A percentile compares a stretch with the other conserved stretches of the same genome.
These are phyloP conservation scores for Tetrax tetrax DNA, from an alignment of 2,113 vertebrate species.

Conservation along the genomic window DNA sequence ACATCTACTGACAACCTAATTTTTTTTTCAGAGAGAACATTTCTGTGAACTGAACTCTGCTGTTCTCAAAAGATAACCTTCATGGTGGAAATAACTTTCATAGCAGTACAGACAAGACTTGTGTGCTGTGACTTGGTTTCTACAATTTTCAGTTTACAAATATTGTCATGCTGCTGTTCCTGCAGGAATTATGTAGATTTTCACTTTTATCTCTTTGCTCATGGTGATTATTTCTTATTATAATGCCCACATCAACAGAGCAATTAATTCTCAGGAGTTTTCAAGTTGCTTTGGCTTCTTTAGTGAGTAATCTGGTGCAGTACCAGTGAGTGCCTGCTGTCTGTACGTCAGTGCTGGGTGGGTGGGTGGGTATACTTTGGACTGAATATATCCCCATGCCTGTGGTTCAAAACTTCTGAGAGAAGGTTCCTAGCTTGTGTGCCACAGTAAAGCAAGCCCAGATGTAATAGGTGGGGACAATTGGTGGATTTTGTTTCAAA, in stretches of 20 bases:
- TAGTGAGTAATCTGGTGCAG: neutral
- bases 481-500: neutral
- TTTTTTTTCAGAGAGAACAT: neutral
- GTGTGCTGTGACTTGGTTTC: neutral
- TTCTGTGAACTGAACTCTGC: neutral
- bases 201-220: conserved; percentile 8
- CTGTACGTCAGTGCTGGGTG: neutral
- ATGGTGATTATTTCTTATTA: neutral
- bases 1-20: neutral
- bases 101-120: neutral
- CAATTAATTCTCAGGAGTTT: neutral
- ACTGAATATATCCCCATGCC: neutral
- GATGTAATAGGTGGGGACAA: neutral
- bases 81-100: neutral
- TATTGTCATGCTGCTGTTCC: neutral
- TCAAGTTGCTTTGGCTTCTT: neutral
- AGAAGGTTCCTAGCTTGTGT: neutral
- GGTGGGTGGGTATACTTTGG: neutral
- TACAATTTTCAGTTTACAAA: neutral
- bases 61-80: neutral
- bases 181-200: conserved; percentile 38
- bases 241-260: neutral
- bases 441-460: neutral
- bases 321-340: neutral
- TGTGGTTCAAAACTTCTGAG: neutral